Evolutionary conservation across 2,797 vertebrate species (phyloP).

Genomic region (Gymnopithys bicolor): DNA sequence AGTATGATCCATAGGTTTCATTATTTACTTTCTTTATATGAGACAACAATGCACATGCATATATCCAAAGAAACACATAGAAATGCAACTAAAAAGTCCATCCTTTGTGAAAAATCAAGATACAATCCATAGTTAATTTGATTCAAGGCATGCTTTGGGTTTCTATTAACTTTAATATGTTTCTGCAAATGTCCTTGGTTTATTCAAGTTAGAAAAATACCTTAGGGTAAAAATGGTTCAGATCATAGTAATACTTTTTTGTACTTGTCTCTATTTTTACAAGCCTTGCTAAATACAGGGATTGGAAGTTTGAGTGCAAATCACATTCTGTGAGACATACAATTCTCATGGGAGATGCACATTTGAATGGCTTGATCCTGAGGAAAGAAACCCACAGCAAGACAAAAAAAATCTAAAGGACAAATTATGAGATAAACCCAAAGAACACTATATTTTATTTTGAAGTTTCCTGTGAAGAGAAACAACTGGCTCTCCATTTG

Average conservation of each 20-base stretch:
- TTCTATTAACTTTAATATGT: background rate
- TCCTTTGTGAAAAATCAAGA: background rate
- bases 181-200: background rate
- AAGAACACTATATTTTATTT: background rate
- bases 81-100: background rate
- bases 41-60: background rate
- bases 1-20: background rate
- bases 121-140: background rate
- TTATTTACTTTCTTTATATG: background rate
- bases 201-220: background rate
- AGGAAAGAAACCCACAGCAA: background rate
- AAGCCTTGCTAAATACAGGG: background rate
- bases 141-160: background rate
- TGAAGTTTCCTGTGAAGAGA: background rate
- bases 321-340: rapidly evolving
- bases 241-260: background rate
- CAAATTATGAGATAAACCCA: background rate
- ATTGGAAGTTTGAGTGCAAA: background rate
- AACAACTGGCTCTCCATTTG: background rate
- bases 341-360: background rate
- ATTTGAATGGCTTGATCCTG: background rate
- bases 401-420: background rate
- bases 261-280: background rate
- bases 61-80: background rate
- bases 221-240: background rate